These are phyloP conservation scores for Heliconius sara DNA, from an alignment of 2,888 invertebrate species.

Conservation along the genomic window DNA sequence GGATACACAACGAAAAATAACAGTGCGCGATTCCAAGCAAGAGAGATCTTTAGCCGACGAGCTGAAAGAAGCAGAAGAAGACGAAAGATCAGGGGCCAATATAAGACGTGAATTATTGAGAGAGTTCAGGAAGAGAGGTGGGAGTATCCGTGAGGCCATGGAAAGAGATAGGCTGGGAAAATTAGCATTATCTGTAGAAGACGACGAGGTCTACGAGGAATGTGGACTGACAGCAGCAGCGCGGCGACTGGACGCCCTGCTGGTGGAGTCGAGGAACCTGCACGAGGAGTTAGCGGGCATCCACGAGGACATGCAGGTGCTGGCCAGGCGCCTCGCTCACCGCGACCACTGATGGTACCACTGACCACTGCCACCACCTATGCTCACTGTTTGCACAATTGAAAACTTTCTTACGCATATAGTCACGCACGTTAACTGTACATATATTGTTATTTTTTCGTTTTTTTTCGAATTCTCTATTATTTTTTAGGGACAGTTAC, in stretches of 20 bases:
- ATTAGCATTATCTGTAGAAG: constrained; percentile 76
- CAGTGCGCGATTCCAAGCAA: constrained; percentile 48
- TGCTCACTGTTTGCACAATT: constrained; percentile 38
- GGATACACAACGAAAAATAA: constrained; percentile 40
- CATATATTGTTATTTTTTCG: constrained; percentile 18
- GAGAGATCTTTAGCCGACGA: constrained; percentile 75
- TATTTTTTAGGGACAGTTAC: not conserved
- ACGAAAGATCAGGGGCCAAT: constrained; percentile 56
- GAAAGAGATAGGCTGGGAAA: constrained; percentile 74
- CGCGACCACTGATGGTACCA: constrained; percentile 75
- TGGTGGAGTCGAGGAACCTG: constrained; percentile 75
- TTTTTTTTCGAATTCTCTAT: not conserved
- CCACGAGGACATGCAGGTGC: constrained; percentile 82
- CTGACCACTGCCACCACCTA: constrained; percentile 52
- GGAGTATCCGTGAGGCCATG: constrained; percentile 62
- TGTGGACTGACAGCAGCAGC: constrained; percentile 69
- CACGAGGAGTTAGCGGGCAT: constrained; percentile 78
- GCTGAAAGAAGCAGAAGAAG: constrained; percentile 72
- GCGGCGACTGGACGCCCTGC: constrained; percentile 71
- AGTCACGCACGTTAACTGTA: constrained; percentile 36
- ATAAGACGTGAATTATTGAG: constrained; percentile 58
- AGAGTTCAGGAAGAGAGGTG: constrained; percentile 61
- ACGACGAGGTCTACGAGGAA: constrained; percentile 65
- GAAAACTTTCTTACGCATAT: constrained; percentile 30
- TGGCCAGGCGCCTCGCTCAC: constrained; percentile 75